Base-by-base conservation (phyloP, 2,113 vertebrate genomes). In the Polypterus senegalus region DNA sequence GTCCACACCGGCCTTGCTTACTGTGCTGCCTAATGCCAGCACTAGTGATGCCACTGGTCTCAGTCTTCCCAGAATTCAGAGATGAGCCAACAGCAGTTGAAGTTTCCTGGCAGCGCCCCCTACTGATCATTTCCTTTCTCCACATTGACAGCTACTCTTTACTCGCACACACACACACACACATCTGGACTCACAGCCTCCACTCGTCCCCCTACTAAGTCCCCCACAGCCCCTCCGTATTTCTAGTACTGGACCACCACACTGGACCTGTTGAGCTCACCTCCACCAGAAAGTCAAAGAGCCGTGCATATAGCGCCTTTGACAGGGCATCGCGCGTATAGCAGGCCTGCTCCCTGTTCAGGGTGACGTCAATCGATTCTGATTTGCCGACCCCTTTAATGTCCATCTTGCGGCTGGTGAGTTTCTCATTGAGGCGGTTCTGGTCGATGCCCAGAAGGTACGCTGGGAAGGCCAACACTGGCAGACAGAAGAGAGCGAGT, bases 231-330 rank as follows among this genome's bases (percentile, higher is more conserved):
- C 7, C 51, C 51, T 10, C 51, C 51, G 1, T 27, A 27, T 27
- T 27, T 52, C 3, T 4, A 52, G 51, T 10, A 4, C 51, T 8
- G 51, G 51, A 10, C 3, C 10, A 52, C 10, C 7, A 7, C 10
- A 10, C 4, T 3, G 3, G 51, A 8, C 51, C 10, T 7, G 51
- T 5, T 54, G 7, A 46, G 27, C 82, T 74, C 48, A 88, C 94
- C 89, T 98, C 95, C 73, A 97, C 94, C 0, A 98, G 88, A 66
- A 90, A 97, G 83, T 98, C 92, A 0, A 98, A 98, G 69, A 98
- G 70, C 0, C 94, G 86, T 0, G 92, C 8, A 0, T 95, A 97
- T 10, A 98, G 89, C 7, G 93, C 93, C 75, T 98, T 98, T 73
- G 95, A 86, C 61, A 98, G 83, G 3, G 95, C 95, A 0, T 98